phyloP scores from a whole-genome alignment of 2,888 invertebrate genomes.

The Limnephilus rhombicus region DNA sequence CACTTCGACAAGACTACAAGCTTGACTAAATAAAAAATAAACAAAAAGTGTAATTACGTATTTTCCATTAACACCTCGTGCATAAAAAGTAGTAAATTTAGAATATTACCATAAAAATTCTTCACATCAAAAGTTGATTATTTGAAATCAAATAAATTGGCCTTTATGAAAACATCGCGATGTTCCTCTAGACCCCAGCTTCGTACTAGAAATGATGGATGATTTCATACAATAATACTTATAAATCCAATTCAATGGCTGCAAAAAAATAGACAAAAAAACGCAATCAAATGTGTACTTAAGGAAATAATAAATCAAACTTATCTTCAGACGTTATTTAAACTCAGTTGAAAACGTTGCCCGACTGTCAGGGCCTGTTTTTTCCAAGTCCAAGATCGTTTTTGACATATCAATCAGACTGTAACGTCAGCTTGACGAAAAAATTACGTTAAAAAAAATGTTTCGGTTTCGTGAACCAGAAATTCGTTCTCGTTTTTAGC shows the following conservation, averaged over 20 bases:
- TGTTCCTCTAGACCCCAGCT: not conserved
- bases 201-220: not conserved
- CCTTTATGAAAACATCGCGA: not conserved
- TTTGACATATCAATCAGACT: constrained; percentile 26
- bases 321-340: not conserved
- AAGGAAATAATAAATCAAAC: constrained; percentile 8
- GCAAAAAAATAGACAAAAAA: not conserved
- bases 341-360: not conserved
- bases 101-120: too few species aligned
- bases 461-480: constrained; percentile 23
- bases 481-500: constrained; percentile 28
- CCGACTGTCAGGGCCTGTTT: not conserved
- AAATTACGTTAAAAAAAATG: constrained; percentile 10
- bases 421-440: constrained; percentile 31
- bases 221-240: not conserved
- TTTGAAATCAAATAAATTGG: not conserved
- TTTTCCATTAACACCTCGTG: not conserved
- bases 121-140: too few species aligned
- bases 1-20: too few species aligned
- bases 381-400: constrained; percentile 29
- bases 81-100: not conserved
- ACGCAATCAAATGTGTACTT: not conserved
- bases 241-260: not conserved
- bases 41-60: too few species aligned
- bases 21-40: too few species aligned